phyloP scores from a whole-genome alignment of 2,113 vertebrate genomes.

The Sapajus apella region DNA sequence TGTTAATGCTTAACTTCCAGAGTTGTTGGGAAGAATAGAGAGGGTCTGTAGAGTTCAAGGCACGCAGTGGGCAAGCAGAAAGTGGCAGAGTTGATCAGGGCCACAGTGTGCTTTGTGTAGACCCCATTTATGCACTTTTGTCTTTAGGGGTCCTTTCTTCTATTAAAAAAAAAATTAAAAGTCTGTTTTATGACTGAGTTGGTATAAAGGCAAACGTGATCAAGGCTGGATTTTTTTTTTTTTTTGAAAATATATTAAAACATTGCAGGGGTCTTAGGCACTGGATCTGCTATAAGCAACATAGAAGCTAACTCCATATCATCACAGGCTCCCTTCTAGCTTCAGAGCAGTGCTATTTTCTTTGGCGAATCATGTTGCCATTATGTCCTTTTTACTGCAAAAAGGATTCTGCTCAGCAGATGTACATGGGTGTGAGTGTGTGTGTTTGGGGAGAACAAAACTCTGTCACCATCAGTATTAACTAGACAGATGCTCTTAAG shows the following conservation, averaged over 20 bases:
- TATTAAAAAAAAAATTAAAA: neutral
- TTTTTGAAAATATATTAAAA: neutral
- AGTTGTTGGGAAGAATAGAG: neutral
- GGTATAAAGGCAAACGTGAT: neutral
- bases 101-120: neutral
- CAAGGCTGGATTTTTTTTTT: neutral
- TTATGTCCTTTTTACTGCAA: neutral
- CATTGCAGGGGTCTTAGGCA: neutral
- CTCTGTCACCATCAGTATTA: neutral
- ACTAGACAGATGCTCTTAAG: neutral
- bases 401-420: neutral
- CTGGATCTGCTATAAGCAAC: neutral
- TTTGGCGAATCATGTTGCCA: neutral
- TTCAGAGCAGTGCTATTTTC: neutral
- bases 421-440: neutral
- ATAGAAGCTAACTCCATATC: neutral
- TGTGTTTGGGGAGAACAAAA: neutral
- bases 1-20: neutral
- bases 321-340: neutral
- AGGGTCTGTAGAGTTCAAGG: neutral
- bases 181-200: neutral
- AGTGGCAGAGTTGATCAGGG: neutral
- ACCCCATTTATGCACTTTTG: neutral
- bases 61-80: neutral
- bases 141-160: neutral